Base-by-base conservation (phyloP, 2,888 invertebrate species). In the Linnaemya tessellans region DNA sequence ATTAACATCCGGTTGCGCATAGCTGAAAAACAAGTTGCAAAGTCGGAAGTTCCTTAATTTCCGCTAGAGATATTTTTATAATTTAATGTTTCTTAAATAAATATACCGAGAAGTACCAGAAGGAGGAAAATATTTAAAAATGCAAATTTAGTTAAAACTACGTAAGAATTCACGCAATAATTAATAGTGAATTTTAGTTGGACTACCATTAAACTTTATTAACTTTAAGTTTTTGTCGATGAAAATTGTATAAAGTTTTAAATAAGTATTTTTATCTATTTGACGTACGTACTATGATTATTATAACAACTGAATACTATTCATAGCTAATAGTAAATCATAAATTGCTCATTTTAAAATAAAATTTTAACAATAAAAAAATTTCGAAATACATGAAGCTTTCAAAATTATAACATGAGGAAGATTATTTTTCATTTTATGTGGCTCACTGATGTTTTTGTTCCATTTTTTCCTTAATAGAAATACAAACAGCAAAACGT, bases 1-100 rank as follows among this genome's bases (percentile, higher is more conserved):
- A 84, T 84, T 80, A 84, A 77, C 84, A 78, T 84, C 84, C 84
- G 84, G 74, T 64, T 81, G 67, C 62, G 64, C 77, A 84, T 74
- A 84, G 74, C 68, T 70, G 67, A 84, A 71, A 70, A 56, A 54
- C 13, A 68, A 68, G 30, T 58, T 73, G 41, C 56, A 78, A 68
- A 81, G 77, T 73, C 68, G 73, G 78, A 84, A 78, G 68, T 51
- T 74, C 62, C 64, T 84, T 78, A 84, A 84, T 84, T 78, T 84
- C 84, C 84, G 77, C 67, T 46, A 56, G 62, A 73, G 38, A 78
- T 22, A 71, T 65, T 71, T 62, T 71, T 74, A 9, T 64, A 7
- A 51, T n/a, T 20, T 20, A 43, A 43, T 51, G n/a, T 9, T 51
- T 51, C 8, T 51, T 51, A 51, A 51, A 18, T 20, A 20, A 51